Evolutionary conservation across 1,140 invertebrate genomes (phyloP), one percentile per base, ranked within the genome.

Genomic region (Telenomus remus): DNA sequence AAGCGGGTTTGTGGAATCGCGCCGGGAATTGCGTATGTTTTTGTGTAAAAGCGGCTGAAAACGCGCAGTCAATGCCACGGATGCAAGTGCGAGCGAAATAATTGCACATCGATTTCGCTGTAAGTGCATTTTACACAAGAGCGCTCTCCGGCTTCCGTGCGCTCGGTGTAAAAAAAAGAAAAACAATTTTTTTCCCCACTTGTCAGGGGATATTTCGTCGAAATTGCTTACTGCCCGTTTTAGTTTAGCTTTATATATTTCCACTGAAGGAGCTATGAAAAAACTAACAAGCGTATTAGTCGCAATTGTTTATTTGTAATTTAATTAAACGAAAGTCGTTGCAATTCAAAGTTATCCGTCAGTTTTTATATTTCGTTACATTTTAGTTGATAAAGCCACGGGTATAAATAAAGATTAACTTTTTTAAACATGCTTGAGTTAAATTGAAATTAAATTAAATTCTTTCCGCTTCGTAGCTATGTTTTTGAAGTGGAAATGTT

Each of bases 1-100:
- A n/a, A 19, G 19, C 15, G 4, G 19, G 46, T 48, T 48, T 48
- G 46, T 48, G 16, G 19, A 48, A 48, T 48, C 16, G 4, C 46
- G 15, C 4, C 19, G 46, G 19, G 46, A 48, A 14, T 5, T 19
- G 19, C 19, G 16, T 19, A 27, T 9, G 16, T 9, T 48, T 19
- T 27, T 27, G 6, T 48, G 19, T 48, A 16, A 48, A 48, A 48
- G 46, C 46, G n/a, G n/a, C 37, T 39, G n/a, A 39, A 35, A 39
- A 27, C 19, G 19, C n/a, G 37, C 37, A 10, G 37, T 39, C 37
- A 39, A 39, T 39, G n/a, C 37, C 9, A 4, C 37, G n/a, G n/a
- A 39, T n/a, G 37, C 9, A 39, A 39, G n/a, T 39, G 37, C n/a
- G 37, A 2, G n/a, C 37, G n/a, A 11, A 39, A 39, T 39, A 39